phyloP scores from a whole-genome alignment of 2,113 vertebrate genomes.

The Gasterosteus nipponicus region DNA sequence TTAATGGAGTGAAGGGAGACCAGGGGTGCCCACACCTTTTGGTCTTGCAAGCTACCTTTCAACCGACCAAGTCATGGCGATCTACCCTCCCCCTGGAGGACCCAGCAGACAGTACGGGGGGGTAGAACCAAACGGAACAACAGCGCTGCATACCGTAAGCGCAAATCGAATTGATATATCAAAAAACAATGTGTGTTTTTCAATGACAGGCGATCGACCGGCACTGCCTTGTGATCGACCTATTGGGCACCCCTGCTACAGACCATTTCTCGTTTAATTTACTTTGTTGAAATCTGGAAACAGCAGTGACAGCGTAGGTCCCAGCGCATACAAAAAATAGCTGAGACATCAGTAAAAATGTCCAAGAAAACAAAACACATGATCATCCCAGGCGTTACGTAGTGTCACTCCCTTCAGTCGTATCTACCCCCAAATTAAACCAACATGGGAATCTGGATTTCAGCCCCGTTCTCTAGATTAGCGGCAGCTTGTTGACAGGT shows the following conservation, averaged over 20 bases:
- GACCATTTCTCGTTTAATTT: background rate
- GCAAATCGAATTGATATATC: too few species aligned
- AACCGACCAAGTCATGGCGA: too few species aligned
- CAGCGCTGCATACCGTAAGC: too few species aligned
- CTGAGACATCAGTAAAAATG: background rate
- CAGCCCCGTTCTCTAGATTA: background rate
- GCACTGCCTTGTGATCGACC: too few species aligned
- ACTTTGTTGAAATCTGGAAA: conserved; percentile 1
- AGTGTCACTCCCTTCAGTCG: background rate
- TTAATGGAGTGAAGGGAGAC: conserved; percentile 28
- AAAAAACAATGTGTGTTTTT: too few species aligned
- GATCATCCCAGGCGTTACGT: background rate
- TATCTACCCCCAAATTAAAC: conserved; percentile 16
- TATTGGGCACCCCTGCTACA: too few species aligned
- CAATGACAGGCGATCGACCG: too few species aligned
- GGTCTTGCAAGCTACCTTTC: too few species aligned
- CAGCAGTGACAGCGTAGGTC: background rate
- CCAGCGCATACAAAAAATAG: background rate
- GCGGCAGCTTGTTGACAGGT: conserved; percentile 28
- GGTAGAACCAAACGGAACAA: too few species aligned
- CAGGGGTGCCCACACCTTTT: too few species aligned
- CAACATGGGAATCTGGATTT: conserved; percentile 24
- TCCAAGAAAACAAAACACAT: background rate
- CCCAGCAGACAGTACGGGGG: too few species aligned
- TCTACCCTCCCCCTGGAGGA: too few species aligned